These are phyloP conservation scores for Phrixothrix hirtus DNA, from an alignment of 2,888 invertebrate genomes.

Conservation along the genomic window DNA sequence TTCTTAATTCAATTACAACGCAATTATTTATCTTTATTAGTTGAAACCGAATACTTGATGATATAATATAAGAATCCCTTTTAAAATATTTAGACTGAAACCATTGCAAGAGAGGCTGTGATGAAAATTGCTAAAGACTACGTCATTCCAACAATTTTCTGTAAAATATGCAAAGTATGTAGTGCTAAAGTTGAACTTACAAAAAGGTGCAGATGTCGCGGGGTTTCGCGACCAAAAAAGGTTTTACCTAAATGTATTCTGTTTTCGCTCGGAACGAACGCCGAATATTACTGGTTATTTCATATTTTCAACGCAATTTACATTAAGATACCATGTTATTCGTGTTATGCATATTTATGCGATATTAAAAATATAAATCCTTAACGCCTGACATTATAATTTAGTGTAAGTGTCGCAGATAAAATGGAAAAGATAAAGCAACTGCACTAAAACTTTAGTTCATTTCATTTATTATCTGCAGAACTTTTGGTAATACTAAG, in stretches of 20 bases:
- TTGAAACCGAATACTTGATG: no score
- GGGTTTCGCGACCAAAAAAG: conserved; percentile 19
- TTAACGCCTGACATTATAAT: conserved; percentile 27
- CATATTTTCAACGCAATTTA: conserved; percentile 30
- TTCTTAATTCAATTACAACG: not conserved
- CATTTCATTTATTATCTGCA: conserved; percentile 19
- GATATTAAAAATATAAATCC: conserved; percentile 32
- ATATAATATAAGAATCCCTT: no score
- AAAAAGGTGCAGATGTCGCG: conserved; percentile 25
- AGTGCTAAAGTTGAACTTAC: conserved; percentile 9
- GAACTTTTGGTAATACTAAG: conserved; percentile 3
- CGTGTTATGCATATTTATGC: conserved; percentile 31
- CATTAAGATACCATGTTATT: conserved; percentile 29
- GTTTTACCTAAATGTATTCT: conserved; percentile 26
- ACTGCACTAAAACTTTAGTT: conserved; percentile 14
- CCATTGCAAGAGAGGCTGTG: no score
- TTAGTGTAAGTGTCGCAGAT: conserved; percentile 27
- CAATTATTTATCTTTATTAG: no score
- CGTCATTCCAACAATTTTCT: not conserved
- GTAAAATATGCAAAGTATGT: conserved; percentile 20
- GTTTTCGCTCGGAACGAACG: conserved; percentile 19
- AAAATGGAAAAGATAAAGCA: conserved; percentile 25
- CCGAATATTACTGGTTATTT: conserved; percentile 28
- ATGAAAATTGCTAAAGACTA: conserved; percentile 7
- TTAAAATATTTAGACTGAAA: no score